Percentiles rank a stretch among this genome's conserved stretches.
Conservation (phyloP, 2,113 vertebrate genomes). For the Microtus richardsoni region DNA sequence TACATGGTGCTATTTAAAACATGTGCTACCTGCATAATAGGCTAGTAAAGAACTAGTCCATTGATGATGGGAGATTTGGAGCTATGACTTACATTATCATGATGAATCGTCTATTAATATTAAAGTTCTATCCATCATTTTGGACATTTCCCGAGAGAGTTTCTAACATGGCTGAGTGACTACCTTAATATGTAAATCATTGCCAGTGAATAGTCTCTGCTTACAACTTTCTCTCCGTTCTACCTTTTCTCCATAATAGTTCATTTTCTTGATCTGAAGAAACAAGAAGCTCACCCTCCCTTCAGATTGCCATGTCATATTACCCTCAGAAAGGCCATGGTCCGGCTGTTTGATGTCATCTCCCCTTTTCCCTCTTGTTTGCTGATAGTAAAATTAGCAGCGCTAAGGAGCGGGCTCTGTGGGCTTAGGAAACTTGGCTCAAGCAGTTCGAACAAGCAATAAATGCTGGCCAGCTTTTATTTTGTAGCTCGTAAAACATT, state of each 20-base stretch:
- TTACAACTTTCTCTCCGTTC: conserved; percentile 27
- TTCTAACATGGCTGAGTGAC: conserved; percentile 56
- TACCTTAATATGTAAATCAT: conserved; percentile 58
- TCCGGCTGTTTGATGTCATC: background rate
- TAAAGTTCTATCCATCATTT: conserved; percentile 73
- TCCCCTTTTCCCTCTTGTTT: conserved; percentile 46
- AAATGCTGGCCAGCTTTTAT: conserved; percentile 65
- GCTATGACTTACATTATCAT: conserved; percentile 75
- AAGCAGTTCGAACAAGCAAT: conserved; percentile 63
- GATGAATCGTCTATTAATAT: conserved; percentile 75
- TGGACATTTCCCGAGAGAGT: conserved; percentile 62
- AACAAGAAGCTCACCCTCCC: background rate
- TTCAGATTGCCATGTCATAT: background rate
- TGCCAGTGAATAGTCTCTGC: conserved; percentile 10
- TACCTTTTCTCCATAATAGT: conserved; percentile 1
- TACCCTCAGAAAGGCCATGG: fast-evolving
- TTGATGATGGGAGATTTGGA: conserved; percentile 66
- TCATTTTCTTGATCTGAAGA: conserved; percentile 18
- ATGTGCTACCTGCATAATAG: conserved; percentile 48
- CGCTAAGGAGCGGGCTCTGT: conserved; percentile 53
- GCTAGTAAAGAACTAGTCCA: conserved; percentile 35
- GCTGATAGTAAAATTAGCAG: conserved; percentile 71
- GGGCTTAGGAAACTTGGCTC: conserved; percentile 69
- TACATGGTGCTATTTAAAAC: conserved; percentile 67
- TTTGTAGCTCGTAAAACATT: conserved; percentile 75